Evolutionary conservation across 2,888 invertebrate species (phyloP), one percentile per base, ranked within the genome.

Genomic region (Luperina testacea): DNA sequence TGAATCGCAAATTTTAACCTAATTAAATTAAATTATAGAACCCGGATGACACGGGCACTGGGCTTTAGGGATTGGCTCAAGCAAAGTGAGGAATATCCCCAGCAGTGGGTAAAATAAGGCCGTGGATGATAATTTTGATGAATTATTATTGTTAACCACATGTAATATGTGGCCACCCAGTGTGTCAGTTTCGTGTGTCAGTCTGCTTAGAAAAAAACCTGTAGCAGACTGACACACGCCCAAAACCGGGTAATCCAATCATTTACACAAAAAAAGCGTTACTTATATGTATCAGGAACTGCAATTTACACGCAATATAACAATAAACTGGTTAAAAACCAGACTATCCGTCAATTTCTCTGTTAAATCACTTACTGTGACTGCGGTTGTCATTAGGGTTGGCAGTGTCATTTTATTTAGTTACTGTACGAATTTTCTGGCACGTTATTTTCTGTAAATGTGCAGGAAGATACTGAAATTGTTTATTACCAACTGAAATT

Each of bases 321-420:
- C 75, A 85, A 77, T 78, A 77, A 85, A 83, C 80, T 73, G 13
- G 75, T 75, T 53, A 51, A 78, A 77, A 84, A 75, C 61, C n/a
- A 0, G 61, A 77, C 65, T 64, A 57, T 65, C 64, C 75, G 72
- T 86, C 74, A 86, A 81, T 89, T 88, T 86, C 89, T 75, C 83
- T 87, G 79, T 78, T 86, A 81, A 81, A 80, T 88, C 80, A 85
- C 42, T 78, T 77, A 57, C 68, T 78, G 77, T 80, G 68, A 64
- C 53, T 71, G 27, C n/a, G 59, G n/a, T 32, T 48, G 17, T 48
- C 57, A 24, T 8, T 77, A 89, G 89, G 89, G 88, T 27, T 88
- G 83, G 0, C 81, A 64, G 15, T 15, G 7, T 13, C 0, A 2
- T 24, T 15, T 27, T 53, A 32, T 38, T 32, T 45, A 0, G 0